Evolutionary conservation across 2,113 vertebrate species (phyloP), one percentile per base, ranked within the genome.

Genomic region (Vicugna pacos): DNA sequence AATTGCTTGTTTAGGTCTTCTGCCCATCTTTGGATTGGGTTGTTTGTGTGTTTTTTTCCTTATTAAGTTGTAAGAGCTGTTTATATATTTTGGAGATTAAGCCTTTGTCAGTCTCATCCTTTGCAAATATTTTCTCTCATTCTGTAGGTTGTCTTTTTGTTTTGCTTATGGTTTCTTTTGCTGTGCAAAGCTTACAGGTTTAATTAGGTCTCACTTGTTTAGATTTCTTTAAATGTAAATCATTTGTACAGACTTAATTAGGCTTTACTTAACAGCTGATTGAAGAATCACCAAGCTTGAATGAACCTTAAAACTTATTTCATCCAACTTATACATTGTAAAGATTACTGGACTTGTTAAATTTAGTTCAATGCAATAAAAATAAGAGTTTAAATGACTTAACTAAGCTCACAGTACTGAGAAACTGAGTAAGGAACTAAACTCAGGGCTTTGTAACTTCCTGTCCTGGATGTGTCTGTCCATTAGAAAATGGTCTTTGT

Each of bases 201-300:
- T 42, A 42, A 42, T 42, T 42, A 42, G 38, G 38, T 42, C 38
- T 42, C 38, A 42, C 5, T 42, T 42, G 38, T 42, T 42, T 42
- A 77, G 14, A 79, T 82, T 67, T 93, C 62, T 92, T 82, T 46
- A 92, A 93, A 50, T 62, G 20, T 42, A 84, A 88, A 91, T 93
- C 38, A 83, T n/a, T 35, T 77, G 2, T 16, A 30, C 17, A 79
- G 42, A 69, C 15, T 28, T 52, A 70, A 54, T 72, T 82, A 32
- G 17, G 4, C 6, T 86, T 82, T 89, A 70, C 52, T 86, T 86
- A 94, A 72, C 62, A 87, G 30, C 52, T 48, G 28, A 11, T 26
- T 91, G 22, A 94, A 75, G 46, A 84, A 89, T 88, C 42, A 84
- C 12, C 48, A 94, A 67, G 17, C 30, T 84, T 69, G 20, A 94